Evolutionary conservation across 2,888 invertebrate genomes (phyloP).

Genomic region (Drosophila buzzatii): DNA sequence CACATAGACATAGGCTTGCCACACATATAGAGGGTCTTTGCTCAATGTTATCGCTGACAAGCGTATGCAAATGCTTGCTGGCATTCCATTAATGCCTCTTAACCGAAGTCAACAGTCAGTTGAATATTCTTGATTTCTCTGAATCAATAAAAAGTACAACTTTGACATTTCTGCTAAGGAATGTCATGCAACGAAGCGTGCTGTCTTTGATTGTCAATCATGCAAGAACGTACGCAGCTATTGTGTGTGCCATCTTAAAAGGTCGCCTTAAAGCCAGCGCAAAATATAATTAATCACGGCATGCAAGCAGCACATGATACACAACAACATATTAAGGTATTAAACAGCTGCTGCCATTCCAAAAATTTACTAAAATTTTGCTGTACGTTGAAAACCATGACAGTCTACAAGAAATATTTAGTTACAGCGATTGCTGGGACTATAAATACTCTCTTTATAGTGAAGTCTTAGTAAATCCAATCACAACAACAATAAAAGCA

Average conservation of each 20-base stretch:
- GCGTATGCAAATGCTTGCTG: conserved; percentile 56
- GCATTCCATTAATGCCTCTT: conserved; percentile 53
- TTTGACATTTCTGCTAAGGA: conserved; percentile 32
- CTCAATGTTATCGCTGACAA: conserved; percentile 33
- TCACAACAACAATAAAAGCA: too few species aligned
- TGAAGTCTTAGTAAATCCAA: neutral
- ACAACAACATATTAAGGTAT: conserved; percentile 40
- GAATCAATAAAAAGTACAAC: conserved; percentile 47
- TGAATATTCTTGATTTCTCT: conserved; percentile 50
- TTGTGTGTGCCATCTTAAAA: conserved; percentile 34
- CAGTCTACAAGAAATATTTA: conserved; percentile 5
- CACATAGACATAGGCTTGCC: conserved; percentile 6
- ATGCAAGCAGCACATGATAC: conserved; percentile 50
- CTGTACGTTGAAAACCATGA: conserved; percentile 57
- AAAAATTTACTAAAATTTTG: conserved; percentile 44
- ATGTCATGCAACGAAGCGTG: conserved; percentile 40
- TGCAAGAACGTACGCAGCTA: neutral
- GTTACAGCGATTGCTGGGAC: neutral
- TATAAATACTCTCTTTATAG: conserved; percentile 1
- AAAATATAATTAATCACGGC: conserved; percentile 61
- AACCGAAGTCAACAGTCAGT: conserved; percentile 13
- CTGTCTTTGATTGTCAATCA: conserved; percentile 63
- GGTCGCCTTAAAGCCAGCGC: conserved; percentile 59
- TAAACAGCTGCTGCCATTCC: conserved; percentile 52
- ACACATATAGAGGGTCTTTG: neutral